Conservation (phyloP, 2,797 vertebrate genomes). For the Manis pentadactyla region DNA sequence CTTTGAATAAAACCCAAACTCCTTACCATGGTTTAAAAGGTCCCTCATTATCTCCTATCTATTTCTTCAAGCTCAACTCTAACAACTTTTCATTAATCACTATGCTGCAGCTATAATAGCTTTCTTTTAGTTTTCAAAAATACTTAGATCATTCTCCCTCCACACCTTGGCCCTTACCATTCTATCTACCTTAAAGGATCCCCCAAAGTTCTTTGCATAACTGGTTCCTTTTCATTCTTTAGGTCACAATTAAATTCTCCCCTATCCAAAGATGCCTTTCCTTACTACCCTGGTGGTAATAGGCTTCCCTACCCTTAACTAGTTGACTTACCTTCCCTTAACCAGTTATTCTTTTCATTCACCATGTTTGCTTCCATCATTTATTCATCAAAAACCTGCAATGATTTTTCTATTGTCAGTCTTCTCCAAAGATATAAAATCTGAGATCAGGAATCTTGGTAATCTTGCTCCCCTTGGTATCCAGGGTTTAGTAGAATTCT, state of each 20-base stretch:
- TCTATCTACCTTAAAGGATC: background rate
- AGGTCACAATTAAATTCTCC: background rate
- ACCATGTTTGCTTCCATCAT: background rate
- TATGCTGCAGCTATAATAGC: background rate
- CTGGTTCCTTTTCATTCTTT: background rate
- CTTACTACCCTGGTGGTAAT: background rate
- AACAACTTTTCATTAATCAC: constrained; percentile 3
- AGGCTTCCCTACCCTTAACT: background rate
- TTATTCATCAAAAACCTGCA: background rate
- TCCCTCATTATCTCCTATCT: background rate
- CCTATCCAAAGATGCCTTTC: background rate
- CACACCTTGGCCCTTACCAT: background rate
- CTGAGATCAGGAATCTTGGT: background rate
- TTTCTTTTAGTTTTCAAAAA: constrained; percentile 5
- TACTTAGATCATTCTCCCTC: background rate
- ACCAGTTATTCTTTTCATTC: background rate
- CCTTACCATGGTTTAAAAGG: background rate
- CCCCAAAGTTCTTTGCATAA: background rate
- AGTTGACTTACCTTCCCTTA: background rate
- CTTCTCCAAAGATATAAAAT: background rate
- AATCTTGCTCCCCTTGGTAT: background rate
- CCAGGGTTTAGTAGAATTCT: background rate
- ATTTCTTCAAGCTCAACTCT: background rate
- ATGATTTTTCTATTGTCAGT: background rate
- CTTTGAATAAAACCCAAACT: background rate